phyloP scores from a whole-genome alignment of 1,140 invertebrate genomes.

The Pachypeltis micranthus region DNA sequence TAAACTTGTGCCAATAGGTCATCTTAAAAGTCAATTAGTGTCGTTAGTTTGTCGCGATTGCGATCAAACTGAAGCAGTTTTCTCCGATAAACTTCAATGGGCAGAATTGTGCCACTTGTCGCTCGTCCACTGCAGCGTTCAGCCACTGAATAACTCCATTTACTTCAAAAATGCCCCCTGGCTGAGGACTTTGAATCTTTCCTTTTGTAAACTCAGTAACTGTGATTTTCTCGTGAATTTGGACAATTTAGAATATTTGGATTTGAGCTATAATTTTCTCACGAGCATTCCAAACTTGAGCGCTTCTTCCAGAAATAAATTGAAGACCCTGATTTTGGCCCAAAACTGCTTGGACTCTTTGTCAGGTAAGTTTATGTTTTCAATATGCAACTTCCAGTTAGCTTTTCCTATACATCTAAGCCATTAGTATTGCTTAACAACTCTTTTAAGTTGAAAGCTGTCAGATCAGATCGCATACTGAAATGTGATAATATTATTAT shows the following conservation, averaged over 20 bases:
- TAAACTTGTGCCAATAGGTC: neutral
- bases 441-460: no score
- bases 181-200: neutral
- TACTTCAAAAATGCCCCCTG: constrained; percentile 42
- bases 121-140: constrained; percentile 45
- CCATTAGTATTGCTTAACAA: no score
- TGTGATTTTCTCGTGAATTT: neutral
- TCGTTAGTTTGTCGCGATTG: constrained; percentile 22
- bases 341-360: neutral
- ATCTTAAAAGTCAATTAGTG: constrained; percentile 13
- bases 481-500: no score
- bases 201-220: neutral
- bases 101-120: constrained; percentile 43
- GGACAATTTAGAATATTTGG: neutral
- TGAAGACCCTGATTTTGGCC: neutral
- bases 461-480: no score
- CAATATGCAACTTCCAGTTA: no score
- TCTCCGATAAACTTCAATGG: constrained; percentile 45
- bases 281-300: neutral
- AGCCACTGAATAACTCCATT: constrained; percentile 39
- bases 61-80: constrained; percentile 44
- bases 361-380: neutral
- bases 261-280: neutral
- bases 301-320: neutral
- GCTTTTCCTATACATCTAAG: no score